Conservation (phyloP, 2,888 invertebrate genomes). For the Drosophila nr. perissopoda region DNA sequence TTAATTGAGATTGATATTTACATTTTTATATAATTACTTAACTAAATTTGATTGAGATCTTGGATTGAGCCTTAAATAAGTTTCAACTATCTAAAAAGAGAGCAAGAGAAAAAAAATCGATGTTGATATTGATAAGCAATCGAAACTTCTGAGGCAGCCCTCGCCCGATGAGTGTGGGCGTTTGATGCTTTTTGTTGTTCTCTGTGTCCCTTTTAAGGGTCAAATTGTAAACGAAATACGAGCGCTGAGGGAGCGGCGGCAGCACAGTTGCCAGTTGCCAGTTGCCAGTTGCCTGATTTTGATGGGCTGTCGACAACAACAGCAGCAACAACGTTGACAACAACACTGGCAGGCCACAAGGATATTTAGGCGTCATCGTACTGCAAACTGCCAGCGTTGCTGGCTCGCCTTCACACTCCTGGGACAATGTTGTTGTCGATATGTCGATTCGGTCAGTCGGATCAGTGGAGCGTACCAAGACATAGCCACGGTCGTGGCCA, state of each 20-base stretch:
- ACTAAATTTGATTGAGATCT: neutral
- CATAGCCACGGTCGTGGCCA: slow-evolving; percentile 26
- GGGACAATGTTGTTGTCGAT: slow-evolving; percentile 74
- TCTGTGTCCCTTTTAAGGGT: slow-evolving; percentile 70
- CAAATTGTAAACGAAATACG: slow-evolving; percentile 79
- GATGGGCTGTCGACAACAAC: slow-evolving; percentile 67
- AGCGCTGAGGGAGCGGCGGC: slow-evolving; percentile 58
- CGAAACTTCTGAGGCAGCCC: slow-evolving; percentile 4
- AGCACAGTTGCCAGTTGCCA: slow-evolving; percentile 38
- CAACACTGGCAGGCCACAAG: slow-evolving; percentile 58
- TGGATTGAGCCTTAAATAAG: neutral
- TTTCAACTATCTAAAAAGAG: neutral
- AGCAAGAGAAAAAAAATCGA: neutral
- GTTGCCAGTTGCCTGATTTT: slow-evolving; percentile 60
- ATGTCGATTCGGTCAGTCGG: slow-evolving; percentile 66
- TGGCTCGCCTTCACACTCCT: slow-evolving; percentile 51
- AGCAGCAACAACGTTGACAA: slow-evolving; percentile 42
- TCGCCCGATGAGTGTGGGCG: slow-evolving; percentile 33
- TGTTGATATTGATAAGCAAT: neutral
- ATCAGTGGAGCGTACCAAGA: slow-evolving; percentile 51
- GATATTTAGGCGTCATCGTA: slow-evolving; percentile 66
- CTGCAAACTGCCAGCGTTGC: slow-evolving; percentile 55
- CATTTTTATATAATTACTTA: neutral
- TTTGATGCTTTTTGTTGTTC: slow-evolving; percentile 39
- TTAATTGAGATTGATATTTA: neutral